Evolutionary conservation across 2,797 vertebrate genomes (phyloP).

Genomic region (Rhyacichthys aspro): DNA sequence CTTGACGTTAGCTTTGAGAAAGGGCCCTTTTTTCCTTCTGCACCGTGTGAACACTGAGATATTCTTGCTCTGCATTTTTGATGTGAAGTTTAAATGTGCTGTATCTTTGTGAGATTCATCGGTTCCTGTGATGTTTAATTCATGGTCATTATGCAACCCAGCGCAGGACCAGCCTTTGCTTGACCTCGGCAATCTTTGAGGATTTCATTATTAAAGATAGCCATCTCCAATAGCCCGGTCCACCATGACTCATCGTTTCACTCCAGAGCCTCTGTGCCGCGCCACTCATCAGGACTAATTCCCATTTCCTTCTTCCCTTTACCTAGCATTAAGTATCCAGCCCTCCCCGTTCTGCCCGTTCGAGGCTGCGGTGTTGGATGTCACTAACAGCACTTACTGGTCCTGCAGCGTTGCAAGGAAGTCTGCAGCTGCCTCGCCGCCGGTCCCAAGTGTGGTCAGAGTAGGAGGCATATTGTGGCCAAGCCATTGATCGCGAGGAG

Average conservation of each 20-base stretch:
- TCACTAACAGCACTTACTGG: conserved; percentile 83
- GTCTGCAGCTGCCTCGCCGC: conserved; percentile 60
- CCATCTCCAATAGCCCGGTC: conserved; percentile 58
- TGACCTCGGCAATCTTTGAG: conserved; percentile 67
- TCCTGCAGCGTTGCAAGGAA: conserved; percentile 63
- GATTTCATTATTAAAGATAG: conserved; percentile 71
- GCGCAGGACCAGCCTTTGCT: conserved; percentile 55
- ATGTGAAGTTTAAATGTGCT: conserved; percentile 51
- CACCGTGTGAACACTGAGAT: conserved; percentile 25
- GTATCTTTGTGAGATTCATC: conserved; percentile 42
- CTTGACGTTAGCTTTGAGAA: no score
- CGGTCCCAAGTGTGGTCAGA: conserved; percentile 73
- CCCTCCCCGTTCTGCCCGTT: conserved; percentile 50
- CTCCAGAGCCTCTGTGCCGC: conserved; percentile 62
- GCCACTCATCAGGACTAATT: conserved; percentile 70
- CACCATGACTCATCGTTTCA: conserved; percentile 77
- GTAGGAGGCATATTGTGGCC: conserved; percentile 73
- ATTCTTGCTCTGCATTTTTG: conserved; percentile 55
- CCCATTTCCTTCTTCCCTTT: conserved; percentile 72
- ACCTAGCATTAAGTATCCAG: conserved; percentile 70
- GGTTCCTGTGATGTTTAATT: conserved; percentile 69
- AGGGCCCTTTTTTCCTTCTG: no score
- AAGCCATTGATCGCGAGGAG: conserved; percentile 84
- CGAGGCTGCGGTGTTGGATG: conserved; percentile 73
- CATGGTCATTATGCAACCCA: conserved; percentile 71